Evolutionary conservation across 2,797 vertebrate species (phyloP).

Genomic region (Peromyscus aztecus): DNA sequence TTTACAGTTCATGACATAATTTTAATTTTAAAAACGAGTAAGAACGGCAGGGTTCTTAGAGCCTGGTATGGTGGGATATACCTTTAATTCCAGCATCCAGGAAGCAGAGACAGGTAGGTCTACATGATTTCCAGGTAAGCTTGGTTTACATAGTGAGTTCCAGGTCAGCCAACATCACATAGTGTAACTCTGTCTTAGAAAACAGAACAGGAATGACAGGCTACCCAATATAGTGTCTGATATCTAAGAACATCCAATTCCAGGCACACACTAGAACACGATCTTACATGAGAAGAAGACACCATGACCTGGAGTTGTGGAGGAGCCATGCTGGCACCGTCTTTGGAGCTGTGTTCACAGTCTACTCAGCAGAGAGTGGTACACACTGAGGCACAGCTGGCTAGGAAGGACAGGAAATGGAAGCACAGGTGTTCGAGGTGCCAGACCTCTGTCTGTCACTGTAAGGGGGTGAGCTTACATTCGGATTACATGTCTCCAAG

Average conservation of each 20-base stretch:
- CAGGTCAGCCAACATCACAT: neutral
- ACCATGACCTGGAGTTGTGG: neutral
- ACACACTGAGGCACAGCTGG: neutral
- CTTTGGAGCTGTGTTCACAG: neutral
- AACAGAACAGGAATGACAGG: neutral
- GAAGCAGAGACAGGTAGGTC: neutral
- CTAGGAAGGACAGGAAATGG: neutral
- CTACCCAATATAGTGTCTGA: neutral
- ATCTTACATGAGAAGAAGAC: neutral
- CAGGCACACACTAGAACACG: neutral
- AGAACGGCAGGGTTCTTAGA: neutral
- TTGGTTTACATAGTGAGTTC: neutral
- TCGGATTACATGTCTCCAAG: neutral
- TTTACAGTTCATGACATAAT: neutral
- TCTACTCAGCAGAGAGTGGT: neutral
- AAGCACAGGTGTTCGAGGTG: neutral
- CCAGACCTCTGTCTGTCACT: neutral
- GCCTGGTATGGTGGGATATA: neutral
- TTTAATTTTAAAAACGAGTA: slow-evolving; percentile 51
- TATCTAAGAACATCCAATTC: neutral
- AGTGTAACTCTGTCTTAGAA: neutral
- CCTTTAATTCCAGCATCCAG: neutral
- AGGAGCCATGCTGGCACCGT: neutral
- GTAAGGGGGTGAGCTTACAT: neutral
- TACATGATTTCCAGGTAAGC: neutral